Conservation (phyloP, 2,888 invertebrate species). For the Argyresthia goedartella region DNA sequence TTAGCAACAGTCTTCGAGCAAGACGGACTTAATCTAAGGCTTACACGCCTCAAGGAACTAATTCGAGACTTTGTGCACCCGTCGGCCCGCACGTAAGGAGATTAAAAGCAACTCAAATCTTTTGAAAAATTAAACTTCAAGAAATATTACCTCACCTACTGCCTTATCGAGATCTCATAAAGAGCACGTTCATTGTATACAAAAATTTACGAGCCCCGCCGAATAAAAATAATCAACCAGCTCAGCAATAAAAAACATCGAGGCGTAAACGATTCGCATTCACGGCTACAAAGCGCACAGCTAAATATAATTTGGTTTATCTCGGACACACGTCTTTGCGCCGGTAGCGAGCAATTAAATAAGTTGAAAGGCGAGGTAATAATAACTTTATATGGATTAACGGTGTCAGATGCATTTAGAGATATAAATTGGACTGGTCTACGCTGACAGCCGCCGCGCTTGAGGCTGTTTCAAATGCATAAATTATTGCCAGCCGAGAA, state of each 20-base stretch:
- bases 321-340: constrained; percentile 35
- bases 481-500: constrained; percentile 32
- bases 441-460: constrained; percentile 30
- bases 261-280: constrained; percentile 34
- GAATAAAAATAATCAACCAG: constrained; percentile 42
- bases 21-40: constrained; percentile 49
- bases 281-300: constrained; percentile 39
- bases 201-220: constrained; percentile 36
- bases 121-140: constrained; percentile 46
- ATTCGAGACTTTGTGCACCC: constrained; percentile 29
- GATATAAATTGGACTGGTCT: constrained; percentile 38
- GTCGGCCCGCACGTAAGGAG: constrained; percentile 22
- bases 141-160: constrained; percentile 8
- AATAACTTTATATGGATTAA: constrained; percentile 62
- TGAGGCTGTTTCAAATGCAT: constrained; percentile 34
- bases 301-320: constrained; percentile 21
- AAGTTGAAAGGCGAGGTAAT: constrained; percentile 48
- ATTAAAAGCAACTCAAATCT: constrained; percentile 35
- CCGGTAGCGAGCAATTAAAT: constrained; percentile 54
- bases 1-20: constrained; percentile 45
- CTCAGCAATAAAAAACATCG: constrained; percentile 35
- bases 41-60: constrained; percentile 36
- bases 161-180: constrained; percentile 44
- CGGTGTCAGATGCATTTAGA: constrained; percentile 54
- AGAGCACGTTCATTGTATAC: constrained; percentile 42